Evolutionary conservation across 2,888 invertebrate species (phyloP), one percentile per base, ranked within the genome.

Genomic region (Leucozona laternaria): DNA sequence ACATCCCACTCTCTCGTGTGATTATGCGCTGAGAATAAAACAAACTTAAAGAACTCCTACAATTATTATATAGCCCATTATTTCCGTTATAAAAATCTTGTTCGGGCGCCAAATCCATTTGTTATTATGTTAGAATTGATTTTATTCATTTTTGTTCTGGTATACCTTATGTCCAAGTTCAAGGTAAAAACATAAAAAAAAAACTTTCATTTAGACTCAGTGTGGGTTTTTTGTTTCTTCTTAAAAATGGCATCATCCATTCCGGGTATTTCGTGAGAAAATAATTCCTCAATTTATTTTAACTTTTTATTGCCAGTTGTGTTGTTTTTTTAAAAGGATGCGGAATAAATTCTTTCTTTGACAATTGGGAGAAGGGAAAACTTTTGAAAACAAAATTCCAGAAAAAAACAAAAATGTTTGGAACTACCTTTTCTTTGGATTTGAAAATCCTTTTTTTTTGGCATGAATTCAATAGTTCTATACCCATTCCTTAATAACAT

Each of bases 161-260:
- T 11, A 25, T 45, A 50, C 20, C n/a, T 40, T 48, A 57, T 28
- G 57, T 37, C 45, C 37, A 62, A 70, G 76, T 70, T 81, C 71
- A 81, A 72, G 77, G 81, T 17, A 45, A 37, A 70, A 45, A 11
- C 6, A 17, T 11, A 34, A 53, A 28, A 22, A 48, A 34, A 53
- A 28, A 22, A 48, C 43, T 37, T 43, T 45, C 5, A 25, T 75
- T 53, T 50, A 5, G 13, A 37, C 20, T 1, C 8, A 25, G 25
- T 68, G 45, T 77, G 57, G 34, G 66, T 57, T 48, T 34, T 20
- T 5, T 43, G 0, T 28, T 34, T 17, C 5, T 37, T 22, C 11
- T 31, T 17, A 22, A 40, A 53, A 60, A 78, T 45, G 13, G 5
- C 15, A 48, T 37, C 37, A 13, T 25, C 43, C 10, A 13, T 31